Base-by-base conservation (phyloP, 2,113 vertebrate genomes). In the Carassius gibelio region DNA sequence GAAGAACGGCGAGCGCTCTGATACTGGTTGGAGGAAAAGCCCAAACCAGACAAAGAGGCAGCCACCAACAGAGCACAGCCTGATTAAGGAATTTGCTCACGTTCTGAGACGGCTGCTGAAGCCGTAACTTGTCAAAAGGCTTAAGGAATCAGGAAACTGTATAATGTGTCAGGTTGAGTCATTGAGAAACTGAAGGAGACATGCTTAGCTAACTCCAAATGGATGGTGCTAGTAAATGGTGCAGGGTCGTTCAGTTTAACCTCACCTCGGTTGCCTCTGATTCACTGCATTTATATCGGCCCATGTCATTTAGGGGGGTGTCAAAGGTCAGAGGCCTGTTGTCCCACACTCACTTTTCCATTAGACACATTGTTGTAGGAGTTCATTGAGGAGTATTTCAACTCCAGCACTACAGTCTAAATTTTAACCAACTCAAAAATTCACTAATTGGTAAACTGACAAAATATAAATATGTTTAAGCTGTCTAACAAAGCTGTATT, bases 11-110 rank as follows among this genome's bases (percentile, higher is more conserved):
- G n/a, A 48, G 72, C 69, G 66, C 89, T 92, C 87, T 90, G 91
- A 85, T 61, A 55, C 45, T 69, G 71, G n/a, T 42, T 3, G 50
- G 50, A 50, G 81, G 30, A 42, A 62, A 82, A 71, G 81, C 64
- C 30, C 64, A 92, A 89, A 85, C 26, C 85, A 87, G 90, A 92
- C 90, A 90, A 87, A 92, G 89, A 91, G 89, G 82, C 86, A 34
- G 30, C 81, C 91, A 59, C 75, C 74, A 83, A 57, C 88, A 34
- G 82, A 90, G 75, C 85, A 83, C 64, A 75, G 88, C 88, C 89
- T 93, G 93, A 94, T 96, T 91, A 93, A 91, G 81, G 89, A 92
- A 88, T 88, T 89, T 8, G 75, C 1, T 75, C 84, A 26, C 88
- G 86, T 87, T 90, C 36, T 71, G 82, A 69, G 42, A 87, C 55